Evolutionary conservation across 1,140 invertebrate genomes (phyloP).

Genomic region (Drepana arcuata): DNA sequence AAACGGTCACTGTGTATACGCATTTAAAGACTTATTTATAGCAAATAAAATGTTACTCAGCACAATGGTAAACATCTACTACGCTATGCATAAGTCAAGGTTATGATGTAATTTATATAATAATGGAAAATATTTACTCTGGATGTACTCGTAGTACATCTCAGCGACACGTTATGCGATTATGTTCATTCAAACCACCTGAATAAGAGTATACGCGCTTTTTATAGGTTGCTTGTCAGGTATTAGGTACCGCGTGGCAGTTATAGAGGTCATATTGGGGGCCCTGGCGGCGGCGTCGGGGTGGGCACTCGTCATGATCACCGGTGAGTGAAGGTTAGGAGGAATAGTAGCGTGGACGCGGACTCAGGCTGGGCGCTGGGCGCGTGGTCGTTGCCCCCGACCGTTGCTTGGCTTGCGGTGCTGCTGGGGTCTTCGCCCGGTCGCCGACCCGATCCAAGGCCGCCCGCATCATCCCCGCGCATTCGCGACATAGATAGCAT

Average conservation of each 20-base stretch:
- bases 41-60: slow-evolving; percentile 29
- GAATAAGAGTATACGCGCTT: too few relatives aligned
- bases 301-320: slow-evolving; percentile 26
- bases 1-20: slow-evolving; percentile 10
- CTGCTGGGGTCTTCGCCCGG: slow-evolving; percentile 66
- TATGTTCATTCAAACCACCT: too few relatives aligned
- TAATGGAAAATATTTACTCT: too few relatives aligned
- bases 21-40: slow-evolving; percentile 33
- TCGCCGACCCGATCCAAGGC: slow-evolving; percentile 64
- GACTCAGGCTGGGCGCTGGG: slow-evolving; percentile 28
- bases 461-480: slow-evolving; percentile 59
- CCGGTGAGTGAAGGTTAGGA: slow-evolving; percentile 32
- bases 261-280: slow-evolving; percentile 3
- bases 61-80: slow-evolving; percentile 8
- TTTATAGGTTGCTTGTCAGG: too few relatives aligned
- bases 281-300: slow-evolving; percentile 14
- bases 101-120: too few relatives aligned
- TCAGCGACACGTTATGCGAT: too few relatives aligned
- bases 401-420: slow-evolving; percentile 63
- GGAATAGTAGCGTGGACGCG: slow-evolving; percentile 35
- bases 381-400: slow-evolving; percentile 62
- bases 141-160: too few relatives aligned
- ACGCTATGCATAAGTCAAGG: slow-evolving; percentile 21
- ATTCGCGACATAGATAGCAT: slow-evolving; percentile 38
- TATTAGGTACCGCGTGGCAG: too few relatives aligned